Evolutionary conservation across 2,113 vertebrate genomes (phyloP).

Genomic region (Rhadina sibilatrix): DNA sequence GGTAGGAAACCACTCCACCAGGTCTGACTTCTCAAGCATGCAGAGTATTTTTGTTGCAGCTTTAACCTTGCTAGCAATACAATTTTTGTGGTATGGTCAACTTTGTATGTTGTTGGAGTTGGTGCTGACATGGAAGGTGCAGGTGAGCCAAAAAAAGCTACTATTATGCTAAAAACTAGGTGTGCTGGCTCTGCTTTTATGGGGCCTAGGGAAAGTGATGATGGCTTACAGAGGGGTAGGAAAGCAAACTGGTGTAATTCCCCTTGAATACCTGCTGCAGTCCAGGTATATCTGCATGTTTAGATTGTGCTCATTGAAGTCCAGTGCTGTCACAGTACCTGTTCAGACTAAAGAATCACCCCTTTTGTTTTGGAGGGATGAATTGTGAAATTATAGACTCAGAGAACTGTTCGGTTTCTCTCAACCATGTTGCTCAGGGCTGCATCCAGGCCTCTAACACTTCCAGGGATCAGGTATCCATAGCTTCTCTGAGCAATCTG

Average conservation of each 20-base stretch:
- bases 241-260: neutral
- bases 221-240: neutral
- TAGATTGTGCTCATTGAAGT: neutral
- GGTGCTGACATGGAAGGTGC: neutral
- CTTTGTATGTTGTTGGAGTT: neutral
- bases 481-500: neutral
- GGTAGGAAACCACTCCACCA: neutral
- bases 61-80: neutral
- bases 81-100: neutral
- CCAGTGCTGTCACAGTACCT: neutral
- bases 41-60: fast-evolving
- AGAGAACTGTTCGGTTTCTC: neutral
- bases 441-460: neutral
- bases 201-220: neutral
- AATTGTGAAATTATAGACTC: neutral
- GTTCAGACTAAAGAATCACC: neutral
- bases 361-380: neutral
- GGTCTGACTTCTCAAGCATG: fast-evolving
- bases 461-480: neutral
- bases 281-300: neutral
- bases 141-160: neutral
- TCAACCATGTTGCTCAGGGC: neutral
- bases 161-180: fast-evolving
- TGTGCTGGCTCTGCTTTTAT: neutral
- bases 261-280: neutral